A percentile compares a stretch with the other conserved stretches of the same genome.
phyloP scores from a whole-genome alignment of 2,113 vertebrate genomes.

The Oryzias melastigma region DNA sequence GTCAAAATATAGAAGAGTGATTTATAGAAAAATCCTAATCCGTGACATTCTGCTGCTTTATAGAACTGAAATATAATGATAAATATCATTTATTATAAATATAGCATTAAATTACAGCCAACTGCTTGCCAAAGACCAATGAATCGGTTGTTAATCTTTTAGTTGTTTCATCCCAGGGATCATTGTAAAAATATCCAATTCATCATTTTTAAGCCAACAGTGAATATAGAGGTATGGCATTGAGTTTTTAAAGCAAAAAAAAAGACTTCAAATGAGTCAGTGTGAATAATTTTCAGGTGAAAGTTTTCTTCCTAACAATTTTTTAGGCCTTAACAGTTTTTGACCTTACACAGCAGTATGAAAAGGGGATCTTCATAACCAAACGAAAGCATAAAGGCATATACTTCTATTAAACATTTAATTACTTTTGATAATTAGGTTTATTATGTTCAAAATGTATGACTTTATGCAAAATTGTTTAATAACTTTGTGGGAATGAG shows the following conservation, averaged over 20 bases:
- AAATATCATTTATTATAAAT: constrained; percentile 60
- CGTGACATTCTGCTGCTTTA: constrained; percentile 54
- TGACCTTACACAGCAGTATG: no score
- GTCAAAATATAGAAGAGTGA: constrained; percentile 66
- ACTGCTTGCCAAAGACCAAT: constrained; percentile 45
- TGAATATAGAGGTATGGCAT: constrained; percentile 9
- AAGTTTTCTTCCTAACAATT: not conserved
- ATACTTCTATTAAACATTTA: no score
- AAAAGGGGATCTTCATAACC: no score
- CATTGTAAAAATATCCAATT: constrained; percentile 50
- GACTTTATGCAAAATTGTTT: no score
- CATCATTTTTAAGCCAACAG: constrained; percentile 28
- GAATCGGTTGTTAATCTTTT: constrained; percentile 54
- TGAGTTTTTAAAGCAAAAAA: not conserved
- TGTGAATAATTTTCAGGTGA: not conserved
- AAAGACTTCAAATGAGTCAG: not conserved
- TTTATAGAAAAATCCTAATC: constrained; percentile 48
- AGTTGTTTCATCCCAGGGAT: constrained; percentile 34
- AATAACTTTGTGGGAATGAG: no score
- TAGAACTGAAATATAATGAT: constrained; percentile 54
- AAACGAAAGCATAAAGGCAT: no score
- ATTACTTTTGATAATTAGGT: no score
- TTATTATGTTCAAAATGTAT: no score
- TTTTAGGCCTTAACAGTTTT: no score
- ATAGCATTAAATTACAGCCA: constrained; percentile 41